Evolutionary conservation across 1,140 invertebrate genomes (phyloP).

Genomic region (Drosophila murphyi): DNA sequence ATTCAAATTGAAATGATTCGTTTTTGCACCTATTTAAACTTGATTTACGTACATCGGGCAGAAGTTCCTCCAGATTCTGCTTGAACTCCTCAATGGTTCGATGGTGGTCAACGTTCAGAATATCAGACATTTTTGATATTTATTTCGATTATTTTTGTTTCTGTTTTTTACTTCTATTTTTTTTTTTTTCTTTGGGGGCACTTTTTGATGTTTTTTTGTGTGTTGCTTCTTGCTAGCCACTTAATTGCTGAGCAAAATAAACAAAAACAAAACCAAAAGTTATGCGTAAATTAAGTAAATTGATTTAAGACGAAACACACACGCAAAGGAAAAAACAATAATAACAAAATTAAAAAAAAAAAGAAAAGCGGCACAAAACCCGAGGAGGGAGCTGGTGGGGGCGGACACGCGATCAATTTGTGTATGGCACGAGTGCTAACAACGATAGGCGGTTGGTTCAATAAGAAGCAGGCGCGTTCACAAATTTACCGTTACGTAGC

Average conservation of each 20-base stretch:
- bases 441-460: slow-evolving; percentile 17
- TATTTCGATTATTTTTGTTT: slow-evolving; percentile 8
- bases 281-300: slow-evolving; percentile 54
- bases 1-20: neutral
- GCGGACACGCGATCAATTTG: slow-evolving; percentile 24
- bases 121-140: slow-evolving; percentile 72
- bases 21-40: slow-evolving; percentile 9
- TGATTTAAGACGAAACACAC: slow-evolving; percentile 39
- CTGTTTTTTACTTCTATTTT: slow-evolving; percentile 26
- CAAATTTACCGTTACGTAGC: slow-evolving; percentile 24
- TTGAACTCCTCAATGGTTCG: slow-evolving; percentile 72
- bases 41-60: slow-evolving; percentile 68
- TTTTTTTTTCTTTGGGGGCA: slow-evolving; percentile 6
- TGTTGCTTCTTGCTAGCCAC: slow-evolving; percentile 21
- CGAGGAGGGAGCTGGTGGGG: neutral
- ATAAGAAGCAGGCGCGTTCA: neutral
- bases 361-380: neutral
- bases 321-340: slow-evolving; percentile 10
- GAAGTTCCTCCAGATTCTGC: slow-evolving; percentile 71
- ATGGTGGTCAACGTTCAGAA: slow-evolving; percentile 74
- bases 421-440: slow-evolving; percentile 18
- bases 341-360: neutral
- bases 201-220: slow-evolving; percentile 40
- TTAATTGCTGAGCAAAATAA: slow-evolving; percentile 46
- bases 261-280: slow-evolving; percentile 49